Base-by-base conservation (phyloP, 2,797 vertebrate genomes). In the Chloroceryle amazona region DNA sequence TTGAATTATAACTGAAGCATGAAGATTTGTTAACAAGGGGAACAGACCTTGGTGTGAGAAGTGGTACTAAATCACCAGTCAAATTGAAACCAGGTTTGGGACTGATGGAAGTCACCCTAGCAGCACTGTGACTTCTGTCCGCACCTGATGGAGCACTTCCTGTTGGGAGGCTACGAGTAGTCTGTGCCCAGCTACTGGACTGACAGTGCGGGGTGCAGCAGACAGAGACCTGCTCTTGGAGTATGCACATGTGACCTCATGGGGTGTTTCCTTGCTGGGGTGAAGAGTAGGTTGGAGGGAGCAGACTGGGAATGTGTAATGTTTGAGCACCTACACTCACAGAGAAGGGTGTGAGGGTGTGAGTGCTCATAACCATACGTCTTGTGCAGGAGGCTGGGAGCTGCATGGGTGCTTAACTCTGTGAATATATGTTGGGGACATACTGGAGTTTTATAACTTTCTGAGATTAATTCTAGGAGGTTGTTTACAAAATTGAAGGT, bases 291-390 rank as follows among this genome's bases (percentile, higher is more conserved):
- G 20, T 52, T 52, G 11, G 29, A 65, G 62, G 39, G 39, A 70
- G 17, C 25, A 28, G 31, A 44, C 23, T 51, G 55, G 42, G 11
- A 18, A 44, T 5, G 11, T n/a, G 19, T 17, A 35, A 35, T 35
- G 11, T 55, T 73, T 33, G 26, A 62, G 37, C 54, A 55, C 12
- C 37, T 47, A 31, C 5, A 7, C 1, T 52, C 49, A 46, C 7
- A 37, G 54, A 25, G 35, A 35, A n/a, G n/a, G n/a, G n/a, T n/a
- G n/a, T n/a, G n/a, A 76, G 7, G 16, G 29, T 12, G 14, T 6
- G 21, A 19, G 19, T 33, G 13, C 15, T 62, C 37, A 7, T 33
- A 68, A 62, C 42, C 37, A 6, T 0, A 6, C 0, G 0, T 68
- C n/a, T 22, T 33, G 20, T 18, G 52, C 26, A 21, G 28, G 51